A percentile compares a stretch with the other conserved stretches of the same genome.
Evolutionary conservation across 2,888 invertebrate species (phyloP).

Genomic region (Coelopa pilipes): DNA sequence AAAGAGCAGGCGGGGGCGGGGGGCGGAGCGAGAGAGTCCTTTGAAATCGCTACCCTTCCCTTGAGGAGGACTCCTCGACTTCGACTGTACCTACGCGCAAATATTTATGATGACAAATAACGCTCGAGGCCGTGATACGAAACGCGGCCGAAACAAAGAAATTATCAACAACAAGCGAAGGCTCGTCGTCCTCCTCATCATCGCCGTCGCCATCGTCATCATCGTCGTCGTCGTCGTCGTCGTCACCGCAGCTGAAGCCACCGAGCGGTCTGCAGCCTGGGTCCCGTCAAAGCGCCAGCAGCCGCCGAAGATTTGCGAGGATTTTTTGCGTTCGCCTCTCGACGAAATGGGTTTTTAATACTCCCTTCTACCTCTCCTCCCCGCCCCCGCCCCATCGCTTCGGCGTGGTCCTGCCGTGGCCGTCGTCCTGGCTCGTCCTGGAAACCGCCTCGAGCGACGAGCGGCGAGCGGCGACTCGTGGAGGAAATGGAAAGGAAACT

Average conservation of each 20-base stretch:
- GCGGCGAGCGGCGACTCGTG: too few species aligned
- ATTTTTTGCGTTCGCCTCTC: conserved; percentile 39
- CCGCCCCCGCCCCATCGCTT: background rate
- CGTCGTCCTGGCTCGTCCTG: conserved; percentile 27
- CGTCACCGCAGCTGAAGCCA: conserved; percentile 19
- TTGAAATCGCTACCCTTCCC: conserved; percentile 4
- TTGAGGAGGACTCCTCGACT: background rate
- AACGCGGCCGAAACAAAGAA: conserved; percentile 46
- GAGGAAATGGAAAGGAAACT: conserved; percentile 26
- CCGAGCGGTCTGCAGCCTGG: conserved; percentile 38
- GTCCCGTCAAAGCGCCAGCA: conserved; percentile 43
- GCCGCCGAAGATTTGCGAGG: conserved; percentile 13
- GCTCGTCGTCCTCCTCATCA: background rate
- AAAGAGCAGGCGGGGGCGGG: too few species aligned
- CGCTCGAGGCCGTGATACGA: conserved; percentile 52
- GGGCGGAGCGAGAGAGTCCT: too few species aligned
- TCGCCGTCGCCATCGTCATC: conserved; percentile 36
- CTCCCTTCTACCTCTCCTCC: conserved; percentile 19
- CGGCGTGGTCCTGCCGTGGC: background rate
- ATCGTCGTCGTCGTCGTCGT: conserved; percentile 1
- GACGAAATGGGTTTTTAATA: conserved; percentile 53
- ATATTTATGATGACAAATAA: conserved; percentile 59
- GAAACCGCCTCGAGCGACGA: conserved; percentile 48
- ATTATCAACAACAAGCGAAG: conserved; percentile 44
- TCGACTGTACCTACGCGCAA: conserved; percentile 36